Percentiles rank a stretch among this genome's conserved stretches.
Conservation (phyloP, 2,797 vertebrate species). For the Merluccius polli region DNA sequence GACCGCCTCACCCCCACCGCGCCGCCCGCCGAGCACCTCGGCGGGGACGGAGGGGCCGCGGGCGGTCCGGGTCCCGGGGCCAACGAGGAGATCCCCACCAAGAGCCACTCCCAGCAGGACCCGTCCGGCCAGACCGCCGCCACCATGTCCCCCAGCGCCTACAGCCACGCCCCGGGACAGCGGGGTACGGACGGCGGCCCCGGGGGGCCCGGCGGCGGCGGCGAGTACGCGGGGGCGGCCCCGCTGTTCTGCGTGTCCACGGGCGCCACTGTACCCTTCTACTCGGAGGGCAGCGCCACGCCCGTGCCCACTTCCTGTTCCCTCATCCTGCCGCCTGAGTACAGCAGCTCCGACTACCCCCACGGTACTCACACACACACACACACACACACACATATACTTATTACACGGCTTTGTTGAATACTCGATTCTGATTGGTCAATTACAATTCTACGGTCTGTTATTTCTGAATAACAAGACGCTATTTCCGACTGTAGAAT, state of each 20-base stretch:
- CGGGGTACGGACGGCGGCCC: conserved; percentile 26
- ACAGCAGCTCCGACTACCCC: conserved; percentile 91
- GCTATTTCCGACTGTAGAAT: too few relatives aligned
- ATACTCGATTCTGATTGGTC: too few relatives aligned
- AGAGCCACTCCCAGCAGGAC: conserved; percentile 94
- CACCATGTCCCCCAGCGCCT: conserved; percentile 62
- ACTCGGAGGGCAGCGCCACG: conserved; percentile 80
- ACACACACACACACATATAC: too few relatives aligned
- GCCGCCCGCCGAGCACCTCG: conserved; percentile 82
- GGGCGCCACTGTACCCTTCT: conserved; percentile 91
- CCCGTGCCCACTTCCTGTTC: conserved; percentile 83
- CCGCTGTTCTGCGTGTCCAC: conserved; percentile 90
- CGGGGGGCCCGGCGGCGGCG: conserved; percentile 3
- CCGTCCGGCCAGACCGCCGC: conserved; percentile 55
- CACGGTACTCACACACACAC: conserved; percentile 68
- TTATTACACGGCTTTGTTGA: too few relatives aligned
- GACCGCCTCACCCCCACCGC: conserved; percentile 79
- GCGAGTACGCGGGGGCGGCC: conserved; percentile 66
- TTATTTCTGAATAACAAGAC: too few relatives aligned
- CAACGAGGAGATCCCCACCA: conserved; percentile 84
- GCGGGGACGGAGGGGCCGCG: conserved; percentile 59
- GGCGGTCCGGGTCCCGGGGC: conserved; percentile 61
- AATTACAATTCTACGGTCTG: too few relatives aligned
- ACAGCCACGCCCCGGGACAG: conserved; percentile 72
- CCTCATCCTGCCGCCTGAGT: conserved; percentile 90